Evolutionary conservation across 2,888 invertebrate genomes (phyloP), one percentile per base, ranked within the genome.

Genomic region (Tolmerus cingulatus): DNA sequence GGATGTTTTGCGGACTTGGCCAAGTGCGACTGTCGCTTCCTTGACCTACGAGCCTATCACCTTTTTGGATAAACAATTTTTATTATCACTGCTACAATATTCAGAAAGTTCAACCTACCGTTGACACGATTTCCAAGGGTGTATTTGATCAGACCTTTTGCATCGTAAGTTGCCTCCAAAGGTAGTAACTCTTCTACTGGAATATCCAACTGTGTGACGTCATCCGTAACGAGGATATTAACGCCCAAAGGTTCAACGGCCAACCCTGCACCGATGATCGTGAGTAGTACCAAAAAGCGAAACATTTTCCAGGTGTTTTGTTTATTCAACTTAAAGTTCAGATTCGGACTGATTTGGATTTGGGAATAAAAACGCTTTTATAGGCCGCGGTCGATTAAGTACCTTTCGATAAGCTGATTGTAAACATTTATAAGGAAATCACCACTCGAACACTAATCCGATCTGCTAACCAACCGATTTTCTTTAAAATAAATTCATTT

Each of bases 21-120:
- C 87, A 90, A 46, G 57, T 30, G 23, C 85, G 43, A 27, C 74
- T 43, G 27, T 89, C 88, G 1, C 87, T 51, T 37, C 84, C 82
- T 40, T 88, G 88, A 5, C 89, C 88, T 5, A 90, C 89, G 2
- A 89, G 57, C 4, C 87, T 87, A 74, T 90, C 89, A 46, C 87
- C 89, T 89, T 19, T 76, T 76, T 14, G 19, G 0, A 9, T n/a
- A 37, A 23, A 16, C 0, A 1, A 46, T 23, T 43, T 40, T n/a
- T n/a, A 0, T 46, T 23, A 78, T 46, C 7, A 34, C 34, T 51
- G 1, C 4, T 46, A 19, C 14, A 78, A 43, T 12, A 78, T 14
- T 8, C 16, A 46, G 16, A 46, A 16, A 12, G 43, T 46, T 46
- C 16, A 37, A 34, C 43, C 1, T 55, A 81, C 81, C 81, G 30